Evolutionary conservation across 1,140 invertebrate species (phyloP).

Genomic region (Drosophila auraria): DNA sequence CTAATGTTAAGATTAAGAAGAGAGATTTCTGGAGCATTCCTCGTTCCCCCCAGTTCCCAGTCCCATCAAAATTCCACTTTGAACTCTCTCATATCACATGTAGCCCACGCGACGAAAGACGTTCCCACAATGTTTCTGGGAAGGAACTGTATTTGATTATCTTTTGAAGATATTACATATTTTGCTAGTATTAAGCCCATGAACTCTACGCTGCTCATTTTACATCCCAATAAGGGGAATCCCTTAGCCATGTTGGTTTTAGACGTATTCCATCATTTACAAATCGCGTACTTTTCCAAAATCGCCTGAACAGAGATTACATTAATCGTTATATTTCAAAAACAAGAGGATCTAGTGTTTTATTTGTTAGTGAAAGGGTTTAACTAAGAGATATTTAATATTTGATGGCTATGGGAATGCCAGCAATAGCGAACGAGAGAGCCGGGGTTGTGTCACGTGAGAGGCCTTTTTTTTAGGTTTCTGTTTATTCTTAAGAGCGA

Average conservation of each 20-base stretch:
- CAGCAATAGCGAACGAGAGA: too few species aligned
- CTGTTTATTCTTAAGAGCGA: too few species aligned
- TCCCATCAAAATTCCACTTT: slow-evolving; percentile 11
- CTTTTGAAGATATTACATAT: slow-evolving; percentile 64
- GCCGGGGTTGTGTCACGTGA: too few species aligned
- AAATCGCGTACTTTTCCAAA: slow-evolving; percentile 39
- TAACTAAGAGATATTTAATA: too few species aligned
- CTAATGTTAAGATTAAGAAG: slow-evolving; percentile 10
- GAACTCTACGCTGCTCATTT: slow-evolving; percentile 52
- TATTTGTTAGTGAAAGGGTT: slow-evolving; percentile 1
- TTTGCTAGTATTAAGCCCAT: slow-evolving; percentile 63
- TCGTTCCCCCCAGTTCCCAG: background rate
- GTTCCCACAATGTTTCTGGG: background rate
- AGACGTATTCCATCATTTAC: slow-evolving; percentile 11
- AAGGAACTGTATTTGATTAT: slow-evolving; percentile 28
- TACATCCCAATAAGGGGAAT: slow-evolving; percentile 33
- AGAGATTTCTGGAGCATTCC: slow-evolving; percentile 22
- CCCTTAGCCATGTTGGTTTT: slow-evolving; percentile 22
- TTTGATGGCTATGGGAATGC: too few species aligned
- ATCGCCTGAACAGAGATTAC: slow-evolving; percentile 72
- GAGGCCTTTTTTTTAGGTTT: too few species aligned
- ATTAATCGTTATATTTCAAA: slow-evolving; percentile 71
- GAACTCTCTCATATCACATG: slow-evolving; percentile 11
- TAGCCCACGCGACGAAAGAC: slow-evolving; percentile 14
- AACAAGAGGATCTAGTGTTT: background rate